A percentile compares a stretch with the other conserved stretches of the same genome.
Conservation (phyloP, 2,113 vertebrate species). For the Ellobius talpinus region DNA sequence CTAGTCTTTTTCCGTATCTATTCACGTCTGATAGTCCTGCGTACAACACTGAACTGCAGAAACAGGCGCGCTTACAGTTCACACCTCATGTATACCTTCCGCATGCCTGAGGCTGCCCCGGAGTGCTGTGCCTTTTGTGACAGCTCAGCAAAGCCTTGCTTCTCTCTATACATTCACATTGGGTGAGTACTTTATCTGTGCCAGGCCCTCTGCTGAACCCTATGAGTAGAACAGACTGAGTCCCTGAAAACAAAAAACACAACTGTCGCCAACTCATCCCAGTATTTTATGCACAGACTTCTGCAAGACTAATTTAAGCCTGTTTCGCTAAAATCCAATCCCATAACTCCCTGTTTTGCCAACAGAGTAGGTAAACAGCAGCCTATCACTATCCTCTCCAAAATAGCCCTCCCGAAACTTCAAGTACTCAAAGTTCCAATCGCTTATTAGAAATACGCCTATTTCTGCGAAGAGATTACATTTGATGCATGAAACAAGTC, state of each 20-base stretch:
- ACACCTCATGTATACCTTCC: not conserved
- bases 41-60: not conserved
- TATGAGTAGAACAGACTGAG: not conserved
- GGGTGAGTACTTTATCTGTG: not conserved
- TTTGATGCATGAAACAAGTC: slow-evolving; percentile 53
- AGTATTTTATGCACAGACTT: slow-evolving; percentile 15
- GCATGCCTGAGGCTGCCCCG: not conserved
- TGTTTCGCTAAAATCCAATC: slow-evolving; percentile 49
- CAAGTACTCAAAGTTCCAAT: slow-evolving; percentile 53
- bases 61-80: not conserved
- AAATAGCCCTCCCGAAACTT: slow-evolving; percentile 41
- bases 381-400: slow-evolving; percentile 7
- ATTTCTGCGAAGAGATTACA: slow-evolving; percentile 61
- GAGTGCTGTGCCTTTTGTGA: not conserved
- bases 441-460: slow-evolving; percentile 67
- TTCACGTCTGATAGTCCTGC: slow-evolving; percentile 17
- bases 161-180: not conserved
- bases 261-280: not conserved
- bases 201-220: not conserved
- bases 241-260: slow-evolving; percentile 5
- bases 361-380: slow-evolving; percentile 42
- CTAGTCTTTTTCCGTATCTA: slow-evolving; percentile 10
- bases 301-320: slow-evolving; percentile 55
- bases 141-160: not conserved
- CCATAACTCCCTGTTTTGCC: slow-evolving; percentile 46